These are phyloP conservation scores for Nycteola revayana DNA, from an alignment of 2,888 invertebrate species.

Conservation along the genomic window DNA sequence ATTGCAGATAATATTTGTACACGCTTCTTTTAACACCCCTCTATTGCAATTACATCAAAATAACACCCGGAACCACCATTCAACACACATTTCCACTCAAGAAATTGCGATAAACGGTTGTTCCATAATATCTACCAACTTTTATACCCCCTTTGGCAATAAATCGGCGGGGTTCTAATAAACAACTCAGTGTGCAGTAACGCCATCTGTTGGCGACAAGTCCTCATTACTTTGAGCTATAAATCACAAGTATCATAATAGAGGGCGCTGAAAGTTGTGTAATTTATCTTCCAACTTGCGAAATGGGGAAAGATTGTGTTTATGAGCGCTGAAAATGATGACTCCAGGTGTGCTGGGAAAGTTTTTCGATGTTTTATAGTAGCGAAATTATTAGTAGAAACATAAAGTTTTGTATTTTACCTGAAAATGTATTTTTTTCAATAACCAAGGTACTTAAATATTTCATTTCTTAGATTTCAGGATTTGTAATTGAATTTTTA, in stretches of 20 bases:
- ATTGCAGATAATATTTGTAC: too few species aligned
- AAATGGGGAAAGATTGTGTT: slow-evolving; percentile 61
- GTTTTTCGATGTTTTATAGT: slow-evolving; percentile 15
- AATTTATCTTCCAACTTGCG: slow-evolving; percentile 54
- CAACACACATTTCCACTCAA: slow-evolving; percentile 34
- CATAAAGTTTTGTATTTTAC: too few species aligned
- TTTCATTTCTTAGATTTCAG: too few species aligned
- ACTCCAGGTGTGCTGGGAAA: slow-evolving; percentile 32
- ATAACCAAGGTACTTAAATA: too few species aligned
- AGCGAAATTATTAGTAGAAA: too few species aligned
- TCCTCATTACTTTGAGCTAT: slow-evolving; percentile 58
- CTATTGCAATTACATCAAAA: too few species aligned
- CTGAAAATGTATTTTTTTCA: too few species aligned
- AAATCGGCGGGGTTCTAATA: slow-evolving; percentile 56
- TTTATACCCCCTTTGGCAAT: slow-evolving; percentile 43
- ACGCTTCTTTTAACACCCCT: too few species aligned
- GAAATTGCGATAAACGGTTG: slow-evolving; percentile 30
- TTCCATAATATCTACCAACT: slow-evolving; percentile 30
- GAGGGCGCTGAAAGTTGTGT: slow-evolving; percentile 65
- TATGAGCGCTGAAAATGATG: slow-evolving; percentile 41
- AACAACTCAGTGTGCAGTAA: slow-evolving; percentile 51
- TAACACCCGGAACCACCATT: slow-evolving; percentile 8
- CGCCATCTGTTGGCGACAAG: slow-evolving; percentile 66
- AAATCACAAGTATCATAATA: slow-evolving; percentile 65
- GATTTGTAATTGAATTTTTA: too few species aligned